Conservation (phyloP, 1,140 invertebrate species). For the Calycopis cecrops region DNA sequence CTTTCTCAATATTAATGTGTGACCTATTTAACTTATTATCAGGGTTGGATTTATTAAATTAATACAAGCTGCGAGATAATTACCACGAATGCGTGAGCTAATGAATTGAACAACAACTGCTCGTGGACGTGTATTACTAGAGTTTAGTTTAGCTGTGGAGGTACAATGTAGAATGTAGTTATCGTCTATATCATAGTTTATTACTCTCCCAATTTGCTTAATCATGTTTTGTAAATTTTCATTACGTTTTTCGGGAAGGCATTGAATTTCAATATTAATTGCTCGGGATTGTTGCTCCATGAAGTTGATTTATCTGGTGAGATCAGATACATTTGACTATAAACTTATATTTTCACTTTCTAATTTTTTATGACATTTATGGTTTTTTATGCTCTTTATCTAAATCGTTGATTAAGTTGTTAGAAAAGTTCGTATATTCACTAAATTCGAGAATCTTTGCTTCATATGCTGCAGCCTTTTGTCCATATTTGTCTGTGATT, state of each 20-base stretch:
- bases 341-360: not conserved
- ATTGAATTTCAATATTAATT: not conserved
- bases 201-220: not conserved
- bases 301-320: not conserved
- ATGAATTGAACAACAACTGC: conserved; percentile 21
- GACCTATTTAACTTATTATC: conserved; percentile 11
- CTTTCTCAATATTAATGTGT: not conserved
- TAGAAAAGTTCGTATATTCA: not conserved
- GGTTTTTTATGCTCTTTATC: not conserved
- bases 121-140: conserved; percentile 10
- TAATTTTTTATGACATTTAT: not conserved
- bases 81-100: conserved; percentile 9
- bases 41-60: conserved; percentile 17
- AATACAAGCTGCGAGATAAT: conserved; percentile 8
- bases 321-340: not conserved
- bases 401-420: not conserved
- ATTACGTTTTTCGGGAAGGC: too few species aligned
- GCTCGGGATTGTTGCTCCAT: not conserved
- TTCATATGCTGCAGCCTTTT: not conserved
- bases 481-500: not conserved
- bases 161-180: conserved; percentile 17
- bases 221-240: too few species aligned
- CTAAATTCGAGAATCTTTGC: not conserved
- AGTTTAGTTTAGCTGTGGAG: conserved; percentile 17
- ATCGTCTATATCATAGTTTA: conserved; percentile 12